phyloP scores from a whole-genome alignment of 2,113 vertebrate genomes.

The Grantiella picta region DNA sequence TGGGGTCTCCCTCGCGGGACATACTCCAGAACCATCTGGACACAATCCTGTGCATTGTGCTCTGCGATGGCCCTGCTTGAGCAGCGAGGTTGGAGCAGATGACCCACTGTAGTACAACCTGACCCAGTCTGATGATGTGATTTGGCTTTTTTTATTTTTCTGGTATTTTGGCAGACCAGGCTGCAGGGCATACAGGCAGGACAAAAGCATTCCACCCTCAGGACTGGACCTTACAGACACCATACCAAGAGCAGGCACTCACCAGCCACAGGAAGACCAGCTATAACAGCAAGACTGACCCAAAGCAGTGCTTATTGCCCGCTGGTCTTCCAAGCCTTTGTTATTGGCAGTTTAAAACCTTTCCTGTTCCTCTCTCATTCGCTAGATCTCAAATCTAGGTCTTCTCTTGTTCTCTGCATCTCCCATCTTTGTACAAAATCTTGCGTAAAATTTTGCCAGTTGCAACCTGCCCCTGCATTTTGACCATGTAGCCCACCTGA shows the following conservation, averaged over 20 bases:
- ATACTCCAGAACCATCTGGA: accelerated
- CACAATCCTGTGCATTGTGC: not conserved
- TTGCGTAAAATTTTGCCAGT: not conserved
- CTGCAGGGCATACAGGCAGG: not conserved
- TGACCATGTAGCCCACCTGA: not conserved
- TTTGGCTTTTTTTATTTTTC: not conserved
- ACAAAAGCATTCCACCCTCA: not conserved
- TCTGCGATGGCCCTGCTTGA: not conserved
- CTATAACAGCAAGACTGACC: not conserved
- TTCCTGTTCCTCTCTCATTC: not conserved
- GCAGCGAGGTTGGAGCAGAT: not conserved
- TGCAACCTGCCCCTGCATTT: not conserved
- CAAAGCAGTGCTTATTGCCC: not conserved
- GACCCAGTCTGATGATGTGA: not conserved
- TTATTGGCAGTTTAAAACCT: not conserved
- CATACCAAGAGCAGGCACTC: not conserved
- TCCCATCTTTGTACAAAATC: not conserved
- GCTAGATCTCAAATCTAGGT: not conserved
- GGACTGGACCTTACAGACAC: not conserved
- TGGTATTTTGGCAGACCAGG: not conserved
- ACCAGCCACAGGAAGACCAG: not conserved
- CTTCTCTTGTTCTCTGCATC: not conserved
- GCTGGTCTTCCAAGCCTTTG: not conserved
- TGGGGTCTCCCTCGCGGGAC: not conserved
- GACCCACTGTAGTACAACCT: not conserved